Evolutionary conservation across 2,888 invertebrate species (phyloP), one percentile per base, ranked within the genome.

Genomic region (Dicroscelio sp.): DNA sequence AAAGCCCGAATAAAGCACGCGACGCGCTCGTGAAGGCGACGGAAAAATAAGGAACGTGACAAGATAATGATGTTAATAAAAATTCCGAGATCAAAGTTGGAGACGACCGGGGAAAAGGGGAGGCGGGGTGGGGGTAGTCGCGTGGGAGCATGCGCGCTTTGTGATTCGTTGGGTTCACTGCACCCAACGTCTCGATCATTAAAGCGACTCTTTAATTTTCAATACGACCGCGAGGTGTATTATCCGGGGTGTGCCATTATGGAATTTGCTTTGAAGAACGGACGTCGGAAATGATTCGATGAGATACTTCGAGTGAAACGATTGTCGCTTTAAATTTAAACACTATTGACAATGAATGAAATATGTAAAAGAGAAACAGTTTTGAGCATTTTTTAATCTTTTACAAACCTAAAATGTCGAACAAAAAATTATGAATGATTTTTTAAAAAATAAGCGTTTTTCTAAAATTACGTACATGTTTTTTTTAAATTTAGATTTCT

Each of bases 181-280:
- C 84, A 79, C 88, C 79, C 67, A 75, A 60, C 52, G 71, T 65
- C 63, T 73, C 73, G 55, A 65, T 79, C 84, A 88, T 79, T 84
- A 84, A 88, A 48, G 55, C 78, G 75, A 69, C 88, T 88, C 69
- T 83, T 83, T 83, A 85, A 90, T 90, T 84, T 78, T 60, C 88
- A 78, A 60, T 78, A 69, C 75, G 35, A 63, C 83, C 78, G 73
- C 84, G 38, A 58, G 67, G 43, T 58, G 55, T 55, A 52, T 71
- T 71, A 55, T 52, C 76, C 31, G 31, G 69, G 69, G 58, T 52
- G 85, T 69, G 85, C 60, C 85, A 48, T 58, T 69, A 55, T 43
- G 55, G 69, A 27, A 55, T 55, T 38, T 63, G 2, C 48, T 48
- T n/a, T n/a, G n/a, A n/a, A n/a, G n/a, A n/a, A n/a, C n/a, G n/a